Evolutionary conservation across 1,140 invertebrate species (phyloP), one percentile per base, ranked within the genome.

Genomic region (Drosophila kurseongensis): DNA sequence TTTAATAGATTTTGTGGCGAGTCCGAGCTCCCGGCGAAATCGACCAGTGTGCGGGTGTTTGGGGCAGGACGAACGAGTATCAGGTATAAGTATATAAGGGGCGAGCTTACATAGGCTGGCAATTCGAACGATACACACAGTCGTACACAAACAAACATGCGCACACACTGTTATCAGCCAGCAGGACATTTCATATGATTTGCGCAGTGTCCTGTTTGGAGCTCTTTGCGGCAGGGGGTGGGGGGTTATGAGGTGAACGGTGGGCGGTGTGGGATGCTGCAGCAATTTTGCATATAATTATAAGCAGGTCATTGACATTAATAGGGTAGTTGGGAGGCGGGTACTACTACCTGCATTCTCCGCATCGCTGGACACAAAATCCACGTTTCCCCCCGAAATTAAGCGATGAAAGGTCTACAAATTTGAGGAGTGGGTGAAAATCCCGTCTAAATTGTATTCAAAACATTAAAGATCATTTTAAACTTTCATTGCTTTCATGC

Each of bases 281-380:
- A 52, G 56, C 60, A 69, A 61, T 88, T 72, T 90, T 90, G 85
- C 80, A 88, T 89, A 89, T 90, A 90, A 90, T 89, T 84, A 90
- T 89, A 90, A 80, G 61, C 84, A 89, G 84, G 84, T 89, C 84
- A 90, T 90, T 89, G 84, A 89, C 84, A 84, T 89, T 84, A 69
- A 83, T 78, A 62, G 57, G 58, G 56, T 44, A 50, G 67, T 41
- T 27, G 65, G 42, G 18, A 56, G 40, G 13, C n/a, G 27, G 36
- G 66, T 52, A 41, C 48, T 57, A 44, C 66, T 71, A 52, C 66
- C 65, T 68, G 65, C 75, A 69, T 78, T 58, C 55, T 62, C 58
- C 36, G 76, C 75, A 62, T 62, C 44, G 44, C 45, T 78, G 52
- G 62, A 75, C 66, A 52, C 58, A 77, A 71, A 41, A 51, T 56